Conservation (phyloP, 2,888 invertebrate species). For the Cataglyphis livida region DNA sequence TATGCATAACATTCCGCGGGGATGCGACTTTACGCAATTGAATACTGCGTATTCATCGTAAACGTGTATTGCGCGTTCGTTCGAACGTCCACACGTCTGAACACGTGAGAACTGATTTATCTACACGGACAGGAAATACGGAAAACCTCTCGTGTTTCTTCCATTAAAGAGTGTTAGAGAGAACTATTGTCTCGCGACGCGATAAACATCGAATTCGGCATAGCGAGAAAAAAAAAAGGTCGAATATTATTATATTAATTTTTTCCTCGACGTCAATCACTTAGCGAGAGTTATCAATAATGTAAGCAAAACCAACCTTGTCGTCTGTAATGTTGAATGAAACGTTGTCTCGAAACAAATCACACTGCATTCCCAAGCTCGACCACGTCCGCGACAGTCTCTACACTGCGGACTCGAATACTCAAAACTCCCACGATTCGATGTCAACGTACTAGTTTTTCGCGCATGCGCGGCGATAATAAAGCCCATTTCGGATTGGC, state of each 20-base stretch:
- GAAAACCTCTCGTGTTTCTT: not conserved
- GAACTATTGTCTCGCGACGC: not conserved
- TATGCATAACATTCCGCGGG: not conserved
- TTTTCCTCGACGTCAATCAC: not conserved
- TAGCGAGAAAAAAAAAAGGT: not conserved
- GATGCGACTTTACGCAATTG: not conserved
- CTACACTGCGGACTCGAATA: not conserved
- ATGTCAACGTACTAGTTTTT: too few relatives aligned
- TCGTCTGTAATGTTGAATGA: not conserved
- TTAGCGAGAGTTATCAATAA: not conserved
- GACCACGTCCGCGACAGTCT: not conserved
- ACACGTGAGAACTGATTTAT: not conserved
- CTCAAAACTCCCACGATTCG: not conserved
- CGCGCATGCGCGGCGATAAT: not conserved
- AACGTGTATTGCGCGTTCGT: not conserved
- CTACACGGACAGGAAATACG: not conserved
- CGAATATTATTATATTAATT: not conserved
- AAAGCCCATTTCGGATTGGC: not conserved
- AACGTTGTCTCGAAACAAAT: not conserved
- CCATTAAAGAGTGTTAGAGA: not conserved
- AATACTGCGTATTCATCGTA: not conserved
- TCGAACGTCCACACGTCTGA: not conserved
- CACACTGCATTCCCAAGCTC: not conserved
- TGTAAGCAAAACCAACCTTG: slow-evolving; percentile 16
- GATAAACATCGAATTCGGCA: not conserved